These are phyloP conservation scores for Neodon shergylaensis DNA, from an alignment of 2,113 vertebrate species.

Conservation along the genomic window DNA sequence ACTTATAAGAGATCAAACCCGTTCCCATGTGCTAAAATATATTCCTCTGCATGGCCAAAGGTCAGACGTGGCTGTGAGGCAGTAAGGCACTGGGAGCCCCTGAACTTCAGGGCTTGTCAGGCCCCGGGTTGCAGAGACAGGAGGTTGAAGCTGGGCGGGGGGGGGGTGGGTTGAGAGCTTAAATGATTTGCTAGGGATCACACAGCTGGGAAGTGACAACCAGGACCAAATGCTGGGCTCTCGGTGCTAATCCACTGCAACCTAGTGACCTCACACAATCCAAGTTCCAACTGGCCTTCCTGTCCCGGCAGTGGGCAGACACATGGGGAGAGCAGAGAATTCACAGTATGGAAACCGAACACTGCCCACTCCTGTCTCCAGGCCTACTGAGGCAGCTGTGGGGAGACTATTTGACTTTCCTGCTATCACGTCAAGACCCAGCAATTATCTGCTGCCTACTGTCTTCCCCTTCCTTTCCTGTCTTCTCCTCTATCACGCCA, in stretches of 20 bases:
- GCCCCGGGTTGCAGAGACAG: neutral
- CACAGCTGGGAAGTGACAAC: conserved; percentile 17
- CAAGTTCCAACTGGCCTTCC: neutral
- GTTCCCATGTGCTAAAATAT: neutral
- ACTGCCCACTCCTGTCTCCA: neutral
- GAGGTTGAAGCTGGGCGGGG: neutral
- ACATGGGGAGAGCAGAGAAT: neutral
- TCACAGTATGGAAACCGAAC: neutral
- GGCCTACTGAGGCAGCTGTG: neutral
- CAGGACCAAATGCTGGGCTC: neutral
- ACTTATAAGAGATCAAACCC: neutral
- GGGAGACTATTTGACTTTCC: neutral
- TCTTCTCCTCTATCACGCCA: no score
- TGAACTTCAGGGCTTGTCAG: neutral
- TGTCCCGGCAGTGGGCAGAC: neutral
- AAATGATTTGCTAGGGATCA: conserved; percentile 40
- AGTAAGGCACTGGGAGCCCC: neutral
- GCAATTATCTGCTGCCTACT: neutral
- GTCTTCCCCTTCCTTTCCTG: neutral
- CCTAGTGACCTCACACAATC: neutral
- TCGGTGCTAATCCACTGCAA: neutral
- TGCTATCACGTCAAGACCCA: neutral
- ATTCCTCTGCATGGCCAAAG: neutral
- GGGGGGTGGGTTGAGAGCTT: neutral
- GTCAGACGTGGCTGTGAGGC: neutral